phyloP scores from a whole-genome alignment of 2,888 invertebrate species.

The Thelaira solivaga region DNA sequence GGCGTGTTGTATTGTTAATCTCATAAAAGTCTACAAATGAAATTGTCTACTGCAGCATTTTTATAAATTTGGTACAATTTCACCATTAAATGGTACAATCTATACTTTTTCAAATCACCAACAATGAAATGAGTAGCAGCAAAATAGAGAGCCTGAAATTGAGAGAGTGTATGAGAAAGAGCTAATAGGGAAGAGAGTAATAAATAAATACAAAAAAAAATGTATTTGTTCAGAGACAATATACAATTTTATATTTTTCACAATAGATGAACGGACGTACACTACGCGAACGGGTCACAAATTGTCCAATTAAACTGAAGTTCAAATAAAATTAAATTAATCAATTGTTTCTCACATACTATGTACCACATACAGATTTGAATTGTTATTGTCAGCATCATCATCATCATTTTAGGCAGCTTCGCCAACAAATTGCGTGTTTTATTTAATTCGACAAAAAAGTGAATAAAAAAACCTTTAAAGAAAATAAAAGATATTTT shows the following conservation, averaged over 20 bases:
- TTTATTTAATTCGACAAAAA: slow-evolving; percentile 24
- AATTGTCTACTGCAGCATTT: too few relatives aligned
- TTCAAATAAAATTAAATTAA: slow-evolving; percentile 64
- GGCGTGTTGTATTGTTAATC: too few relatives aligned
- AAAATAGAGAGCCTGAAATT: too few relatives aligned
- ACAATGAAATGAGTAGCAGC: too few relatives aligned
- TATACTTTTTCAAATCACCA: too few relatives aligned
- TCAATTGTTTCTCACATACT: slow-evolving; percentile 56
- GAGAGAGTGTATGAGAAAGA: too few relatives aligned
- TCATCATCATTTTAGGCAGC: slow-evolving; percentile 6
- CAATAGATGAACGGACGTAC: slow-evolving; percentile 60
- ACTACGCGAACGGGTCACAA: slow-evolving; percentile 61
- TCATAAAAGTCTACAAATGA: too few relatives aligned
- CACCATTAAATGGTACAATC: too few relatives aligned
- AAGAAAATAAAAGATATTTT: background rate
- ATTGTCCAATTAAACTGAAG: slow-evolving; percentile 63
- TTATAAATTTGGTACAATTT: too few relatives aligned
- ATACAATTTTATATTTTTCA: slow-evolving; percentile 62
- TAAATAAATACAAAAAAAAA: too few relatives aligned
- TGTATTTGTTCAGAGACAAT: slow-evolving; percentile 27
- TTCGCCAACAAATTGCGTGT: slow-evolving; percentile 32
- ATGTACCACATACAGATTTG: background rate
- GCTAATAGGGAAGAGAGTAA: background rate
- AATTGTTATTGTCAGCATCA: slow-evolving; percentile 15
- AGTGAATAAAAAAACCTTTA: slow-evolving; percentile 18